A percentile compares a stretch with the other conserved stretches of the same genome.
phyloP scores from a whole-genome alignment of 2,888 invertebrate species.

The Athalia cordata region DNA sequence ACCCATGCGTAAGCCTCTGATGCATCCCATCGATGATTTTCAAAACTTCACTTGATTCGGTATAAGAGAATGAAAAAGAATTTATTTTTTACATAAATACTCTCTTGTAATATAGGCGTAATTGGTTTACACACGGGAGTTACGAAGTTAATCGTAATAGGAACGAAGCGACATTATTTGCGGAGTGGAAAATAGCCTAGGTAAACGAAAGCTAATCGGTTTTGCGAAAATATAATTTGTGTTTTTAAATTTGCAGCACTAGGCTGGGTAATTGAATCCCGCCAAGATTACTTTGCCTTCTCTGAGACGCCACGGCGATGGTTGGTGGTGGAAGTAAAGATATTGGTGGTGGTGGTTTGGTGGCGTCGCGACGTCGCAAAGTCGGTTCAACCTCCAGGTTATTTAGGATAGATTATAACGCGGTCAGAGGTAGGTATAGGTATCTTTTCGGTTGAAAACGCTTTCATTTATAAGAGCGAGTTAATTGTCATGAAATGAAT shows the following conservation, averaged over 20 bases:
- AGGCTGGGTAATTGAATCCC: conserved; percentile 69
- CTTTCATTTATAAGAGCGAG: conserved; percentile 66
- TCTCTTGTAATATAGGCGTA: no score
- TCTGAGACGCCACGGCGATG: conserved; percentile 34
- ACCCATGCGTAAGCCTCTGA: no score
- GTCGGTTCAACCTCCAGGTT: conserved; percentile 64
- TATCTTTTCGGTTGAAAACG: conserved; percentile 71
- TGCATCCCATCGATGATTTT: no score
- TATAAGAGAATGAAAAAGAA: no score
- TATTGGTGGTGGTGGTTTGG: neutral
- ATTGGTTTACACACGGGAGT: neutral
- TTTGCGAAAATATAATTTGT: conserved; percentile 64
- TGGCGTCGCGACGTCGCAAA: conserved; percentile 47
- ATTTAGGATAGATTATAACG: conserved; percentile 71
- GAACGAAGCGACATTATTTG: conserved; percentile 29
- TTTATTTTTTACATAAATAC: no score
- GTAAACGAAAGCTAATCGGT: conserved; percentile 57
- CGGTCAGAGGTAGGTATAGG: conserved; percentile 47
- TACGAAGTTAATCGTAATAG: neutral
- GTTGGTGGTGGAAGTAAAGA: neutral
- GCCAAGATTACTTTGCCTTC: conserved; percentile 67
- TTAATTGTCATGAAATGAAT: conserved; percentile 57
- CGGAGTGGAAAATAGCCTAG: conserved; percentile 50
- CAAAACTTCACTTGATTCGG: no score
- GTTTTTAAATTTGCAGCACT: conserved; percentile 67